phyloP scores from a whole-genome alignment of 2,113 vertebrate species.

The Petroica traversi region DNA sequence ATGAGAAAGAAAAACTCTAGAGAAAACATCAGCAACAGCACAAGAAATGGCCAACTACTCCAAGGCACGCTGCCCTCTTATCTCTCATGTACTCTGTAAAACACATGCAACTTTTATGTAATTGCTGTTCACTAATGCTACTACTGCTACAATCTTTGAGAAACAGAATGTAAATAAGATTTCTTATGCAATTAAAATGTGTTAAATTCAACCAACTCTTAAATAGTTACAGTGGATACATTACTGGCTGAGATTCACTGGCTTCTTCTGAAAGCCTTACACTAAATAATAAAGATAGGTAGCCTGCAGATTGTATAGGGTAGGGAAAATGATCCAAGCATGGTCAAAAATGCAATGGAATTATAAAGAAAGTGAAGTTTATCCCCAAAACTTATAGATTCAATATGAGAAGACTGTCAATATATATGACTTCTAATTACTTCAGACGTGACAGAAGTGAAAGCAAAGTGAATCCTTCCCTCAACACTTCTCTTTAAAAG shows the following conservation, averaged over 20 bases:
- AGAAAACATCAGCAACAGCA: not conserved
- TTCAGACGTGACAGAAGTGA: not conserved
- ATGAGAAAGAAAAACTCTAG: not conserved
- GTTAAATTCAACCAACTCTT: not conserved
- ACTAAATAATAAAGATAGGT: not conserved
- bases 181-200: not conserved
- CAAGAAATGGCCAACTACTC: not conserved
- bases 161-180: not conserved
- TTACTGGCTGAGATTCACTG: not conserved
- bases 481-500: not conserved
- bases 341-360: not conserved
- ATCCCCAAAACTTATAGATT: not conserved
- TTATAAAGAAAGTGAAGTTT: not conserved
- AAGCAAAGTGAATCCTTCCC: rapidly evolving
- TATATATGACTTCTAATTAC: not conserved
- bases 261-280: not conserved
- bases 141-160: not conserved
- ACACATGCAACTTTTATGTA: rapidly evolving
- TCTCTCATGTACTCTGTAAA: not conserved
- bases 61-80: rapidly evolving
- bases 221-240: not conserved
- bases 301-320: not conserved
- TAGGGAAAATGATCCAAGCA: not conserved
- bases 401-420: not conserved
- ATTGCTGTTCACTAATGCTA: not conserved